Evolutionary conservation across 2,888 invertebrate species (phyloP), one percentile per base, ranked within the genome.

Genomic region (Julus scandinavius): DNA sequence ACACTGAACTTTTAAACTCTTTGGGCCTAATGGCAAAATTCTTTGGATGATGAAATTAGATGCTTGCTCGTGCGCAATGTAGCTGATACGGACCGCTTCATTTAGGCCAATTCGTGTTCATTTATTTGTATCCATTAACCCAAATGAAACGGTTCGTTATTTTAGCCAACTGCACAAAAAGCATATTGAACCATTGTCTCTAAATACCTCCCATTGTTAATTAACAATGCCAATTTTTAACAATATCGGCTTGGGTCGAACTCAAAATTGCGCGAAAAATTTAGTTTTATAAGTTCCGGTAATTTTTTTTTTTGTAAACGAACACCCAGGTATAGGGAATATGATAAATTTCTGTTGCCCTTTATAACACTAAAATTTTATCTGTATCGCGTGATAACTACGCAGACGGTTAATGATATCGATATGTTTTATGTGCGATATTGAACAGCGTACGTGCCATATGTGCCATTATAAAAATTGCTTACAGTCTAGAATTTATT

Each of bases 41-140:
- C 6, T 7, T 45, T 45, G 45, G 45, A 7, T 45, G 45, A 45
- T 7, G 45, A 5, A 45, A 7, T 45, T 45, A 45, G 45, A 45
- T 45, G 45, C 7, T 45, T 45, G 45, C 45, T 7, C 7, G 45
- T 29, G 29, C 29, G 29, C 29, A 29, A 29, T 29, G 29, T 29
- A 45, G 41, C 7, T 7, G 7, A 7, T 7, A 45, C 7, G 45
- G 7, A 45, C 45, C 5, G 7, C 17, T 63, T 20, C n/a, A 72
- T 72, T 29, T 29, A 72, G 72, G 72, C 29, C 29, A 63, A 29
- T 72, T 29, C 54, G 29, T 9, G 11, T 29, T 29, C 72, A 29
- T 29, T 72, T 29, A 72, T 72, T 72, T 72, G 72, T 11, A 72
- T 9, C 72, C 72, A 72, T 29, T 72, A 72, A 72, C 72, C 72